Evolutionary conservation across 2,113 vertebrate genomes (phyloP).

Genomic region (Microcebus griseorufus): DNA sequence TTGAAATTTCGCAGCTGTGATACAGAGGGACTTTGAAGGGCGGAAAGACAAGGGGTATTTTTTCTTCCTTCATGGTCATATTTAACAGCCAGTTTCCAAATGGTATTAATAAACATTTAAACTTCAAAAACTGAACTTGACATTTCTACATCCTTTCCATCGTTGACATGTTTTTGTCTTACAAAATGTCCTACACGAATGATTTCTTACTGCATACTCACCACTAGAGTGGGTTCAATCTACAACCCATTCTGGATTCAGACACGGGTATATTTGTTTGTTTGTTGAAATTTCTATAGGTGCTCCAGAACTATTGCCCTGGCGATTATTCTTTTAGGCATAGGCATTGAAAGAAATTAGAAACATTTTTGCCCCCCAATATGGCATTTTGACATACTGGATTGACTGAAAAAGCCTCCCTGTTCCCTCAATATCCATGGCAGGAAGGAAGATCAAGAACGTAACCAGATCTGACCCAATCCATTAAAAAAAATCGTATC

Average conservation of each 20-base stretch:
- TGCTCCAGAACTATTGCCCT: neutral
- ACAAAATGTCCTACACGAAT: neutral
- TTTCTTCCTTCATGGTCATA: constrained; percentile 47
- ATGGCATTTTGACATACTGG: too few relatives aligned
- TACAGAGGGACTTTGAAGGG: constrained; percentile 61
- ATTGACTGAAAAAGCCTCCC: too few relatives aligned
- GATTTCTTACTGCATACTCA: neutral
- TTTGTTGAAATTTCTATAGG: neutral
- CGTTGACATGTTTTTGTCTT: constrained; percentile 50
- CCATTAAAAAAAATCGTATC: too few relatives aligned
- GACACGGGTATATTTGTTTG: neutral
- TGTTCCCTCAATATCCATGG: too few relatives aligned
- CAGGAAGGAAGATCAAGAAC: too few relatives aligned
- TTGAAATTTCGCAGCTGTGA: constrained; percentile 74
- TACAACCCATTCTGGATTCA: neutral
- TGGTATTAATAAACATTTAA: constrained; percentile 74
- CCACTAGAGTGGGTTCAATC: neutral
- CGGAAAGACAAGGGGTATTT: constrained; percentile 32
- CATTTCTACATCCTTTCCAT: constrained; percentile 73
- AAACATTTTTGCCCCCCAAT: too few relatives aligned
- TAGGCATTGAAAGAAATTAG: too few relatives aligned
- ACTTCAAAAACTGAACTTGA: constrained; percentile 74
- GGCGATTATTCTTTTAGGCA: neutral
- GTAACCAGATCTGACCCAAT: too few relatives aligned
- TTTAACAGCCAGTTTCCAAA: constrained; percentile 62